Conservation (phyloP, 2,888 invertebrate species). For the Zelleria hepariella region DNA sequence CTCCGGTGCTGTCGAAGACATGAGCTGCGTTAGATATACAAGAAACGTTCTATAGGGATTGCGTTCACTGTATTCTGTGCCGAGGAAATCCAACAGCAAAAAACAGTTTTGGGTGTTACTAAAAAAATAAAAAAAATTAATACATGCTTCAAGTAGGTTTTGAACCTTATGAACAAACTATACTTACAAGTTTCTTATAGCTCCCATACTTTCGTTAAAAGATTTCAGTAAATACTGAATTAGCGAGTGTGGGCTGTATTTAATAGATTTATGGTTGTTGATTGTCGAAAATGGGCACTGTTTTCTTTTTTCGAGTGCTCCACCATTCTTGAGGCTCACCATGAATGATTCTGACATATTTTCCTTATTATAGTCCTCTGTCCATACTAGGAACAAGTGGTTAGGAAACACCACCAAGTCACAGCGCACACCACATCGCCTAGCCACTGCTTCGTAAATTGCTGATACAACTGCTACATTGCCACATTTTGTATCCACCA, state of each 20-base stretch:
- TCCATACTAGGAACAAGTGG: constrained; percentile 48
- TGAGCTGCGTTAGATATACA: constrained; percentile 15
- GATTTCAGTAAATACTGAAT: constrained; percentile 30
- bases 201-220: constrained; percentile 33
- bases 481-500: constrained; percentile 29
- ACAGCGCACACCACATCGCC: constrained; percentile 35
- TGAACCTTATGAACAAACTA: background rate
- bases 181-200: constrained; percentile 33
- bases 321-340: constrained; percentile 38
- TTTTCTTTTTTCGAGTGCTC: constrained; percentile 29
- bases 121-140: constrained; percentile 10
- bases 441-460: constrained; percentile 42
- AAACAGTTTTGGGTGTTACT: constrained; percentile 38
- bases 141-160: background rate
- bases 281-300: constrained; percentile 36
- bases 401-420: constrained; percentile 42
- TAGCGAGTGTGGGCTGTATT: constrained; percentile 24
- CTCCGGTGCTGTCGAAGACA: background rate
- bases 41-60: constrained; percentile 28
- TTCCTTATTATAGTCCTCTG: constrained; percentile 16
- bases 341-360: constrained; percentile 20
- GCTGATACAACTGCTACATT: constrained; percentile 31
- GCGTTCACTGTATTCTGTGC: constrained; percentile 17
- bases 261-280: constrained; percentile 22
- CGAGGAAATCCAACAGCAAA: constrained; percentile 32